phyloP scores from a whole-genome alignment of 2,888 invertebrate genomes.

The Lapara coniferarum region DNA sequence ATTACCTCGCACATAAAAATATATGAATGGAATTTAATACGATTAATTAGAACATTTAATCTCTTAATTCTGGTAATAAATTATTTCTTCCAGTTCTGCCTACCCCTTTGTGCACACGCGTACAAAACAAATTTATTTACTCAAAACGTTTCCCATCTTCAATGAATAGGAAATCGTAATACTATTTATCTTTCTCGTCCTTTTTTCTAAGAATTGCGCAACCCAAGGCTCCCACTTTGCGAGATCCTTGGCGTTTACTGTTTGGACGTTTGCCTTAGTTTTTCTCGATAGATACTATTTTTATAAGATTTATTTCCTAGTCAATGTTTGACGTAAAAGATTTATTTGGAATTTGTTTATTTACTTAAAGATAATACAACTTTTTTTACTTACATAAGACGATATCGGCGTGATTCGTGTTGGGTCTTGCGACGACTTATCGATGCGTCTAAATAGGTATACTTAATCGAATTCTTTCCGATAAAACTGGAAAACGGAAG shows the following conservation, averaged over 20 bases:
- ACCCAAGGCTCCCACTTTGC: neutral
- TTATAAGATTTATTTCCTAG: conserved; percentile 14
- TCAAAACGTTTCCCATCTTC: neutral
- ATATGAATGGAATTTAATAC: too few relatives aligned
- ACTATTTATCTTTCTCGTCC: conserved; percentile 16
- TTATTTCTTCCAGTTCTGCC: neutral
- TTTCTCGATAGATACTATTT: neutral
- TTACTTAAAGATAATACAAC: neutral
- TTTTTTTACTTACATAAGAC: too few relatives aligned
- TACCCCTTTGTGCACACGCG: neutral
- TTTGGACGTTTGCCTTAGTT: conserved; percentile 2
- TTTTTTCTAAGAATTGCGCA: conserved; percentile 1
- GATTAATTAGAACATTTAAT: too few relatives aligned
- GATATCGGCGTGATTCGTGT: too few relatives aligned
- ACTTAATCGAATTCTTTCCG: too few relatives aligned
- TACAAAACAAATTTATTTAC: too few relatives aligned
- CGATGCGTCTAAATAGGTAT: too few relatives aligned
- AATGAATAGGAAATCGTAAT: conserved; percentile 2
- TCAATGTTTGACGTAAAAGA: neutral
- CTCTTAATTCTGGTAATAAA: too few relatives aligned
- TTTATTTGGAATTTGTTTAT: conserved; percentile 13
- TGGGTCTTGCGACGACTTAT: neutral
- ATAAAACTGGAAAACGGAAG: too few relatives aligned
- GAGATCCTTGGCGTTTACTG: neutral
- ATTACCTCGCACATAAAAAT: too few relatives aligned